These are phyloP conservation scores for Drosophila kokeensis DNA, from an alignment of 2,888 invertebrate genomes.

Conservation along the genomic window DNA sequence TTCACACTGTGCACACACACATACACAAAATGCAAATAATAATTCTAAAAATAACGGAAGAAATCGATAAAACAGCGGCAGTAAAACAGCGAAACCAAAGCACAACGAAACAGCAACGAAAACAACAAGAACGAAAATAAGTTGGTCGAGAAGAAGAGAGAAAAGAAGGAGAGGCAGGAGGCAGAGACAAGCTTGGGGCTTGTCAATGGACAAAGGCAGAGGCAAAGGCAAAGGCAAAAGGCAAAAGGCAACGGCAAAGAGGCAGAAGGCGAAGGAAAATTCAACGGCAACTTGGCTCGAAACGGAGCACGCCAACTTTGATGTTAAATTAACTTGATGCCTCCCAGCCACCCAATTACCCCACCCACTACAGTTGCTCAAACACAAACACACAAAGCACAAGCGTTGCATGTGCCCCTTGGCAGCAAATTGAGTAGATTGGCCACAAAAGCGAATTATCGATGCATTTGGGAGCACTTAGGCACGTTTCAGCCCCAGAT, in stretches of 20 bases:
- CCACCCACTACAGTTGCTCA: slow-evolving; percentile 20
- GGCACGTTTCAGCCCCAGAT: slow-evolving; percentile 63
- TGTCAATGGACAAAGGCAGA: slow-evolving; percentile 24
- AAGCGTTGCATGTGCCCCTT: slow-evolving; percentile 21
- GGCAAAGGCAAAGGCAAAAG: not conserved
- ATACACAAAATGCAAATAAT: slow-evolving; percentile 48
- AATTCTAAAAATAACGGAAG: slow-evolving; percentile 78
- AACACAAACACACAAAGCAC: slow-evolving; percentile 18
- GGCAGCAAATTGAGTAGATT: slow-evolving; percentile 64
- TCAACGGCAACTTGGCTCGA: slow-evolving; percentile 25
- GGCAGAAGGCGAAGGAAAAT: not conserved
- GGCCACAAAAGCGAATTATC: slow-evolving; percentile 76
- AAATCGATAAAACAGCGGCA: slow-evolving; percentile 75
- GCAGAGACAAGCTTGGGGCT: slow-evolving; percentile 18
- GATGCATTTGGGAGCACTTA: slow-evolving; percentile 77
- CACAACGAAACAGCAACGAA: slow-evolving; percentile 51
- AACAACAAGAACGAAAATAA: slow-evolving; percentile 30
- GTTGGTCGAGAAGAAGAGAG: not conserved
- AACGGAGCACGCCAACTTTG: slow-evolving; percentile 58
- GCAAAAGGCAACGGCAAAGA: slow-evolving; percentile 5
- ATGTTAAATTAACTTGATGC: slow-evolving; percentile 48
- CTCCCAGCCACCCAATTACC: slow-evolving; percentile 12
- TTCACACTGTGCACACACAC: not conserved
- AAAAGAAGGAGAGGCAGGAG: slow-evolving; percentile 4
- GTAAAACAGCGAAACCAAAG: slow-evolving; percentile 58